phyloP scores from a whole-genome alignment of 53 echinoderm and acorn worm genomes.

The Pentamera pediparva region DNA sequence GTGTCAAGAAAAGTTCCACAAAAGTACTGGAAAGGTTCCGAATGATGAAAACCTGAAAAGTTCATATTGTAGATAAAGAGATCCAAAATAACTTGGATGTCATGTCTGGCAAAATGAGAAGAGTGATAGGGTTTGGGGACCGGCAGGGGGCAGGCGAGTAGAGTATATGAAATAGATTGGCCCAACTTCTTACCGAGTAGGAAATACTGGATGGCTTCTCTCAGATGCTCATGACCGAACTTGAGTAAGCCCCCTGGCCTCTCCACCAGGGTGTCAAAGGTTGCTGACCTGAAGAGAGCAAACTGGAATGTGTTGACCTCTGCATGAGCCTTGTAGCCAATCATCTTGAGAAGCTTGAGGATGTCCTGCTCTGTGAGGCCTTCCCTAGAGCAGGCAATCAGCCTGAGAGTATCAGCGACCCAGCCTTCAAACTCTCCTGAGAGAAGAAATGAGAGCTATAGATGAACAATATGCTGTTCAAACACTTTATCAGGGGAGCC shows the following conservation, averaged over 20 bases:
- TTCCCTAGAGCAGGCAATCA: constrained; percentile 83
- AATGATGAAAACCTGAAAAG: too few relatives aligned
- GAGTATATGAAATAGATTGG: not conserved
- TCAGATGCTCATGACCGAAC: constrained; percentile 86
- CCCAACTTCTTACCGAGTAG: constrained; percentile 63
- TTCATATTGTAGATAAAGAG: too few relatives aligned
- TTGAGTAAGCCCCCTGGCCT: constrained; percentile 80
- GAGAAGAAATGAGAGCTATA: not conserved
- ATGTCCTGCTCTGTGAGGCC: constrained; percentile 79
- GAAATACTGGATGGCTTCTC: constrained; percentile 82
- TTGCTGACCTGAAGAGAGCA: constrained; percentile 82
- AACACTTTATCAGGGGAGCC: too few relatives aligned
- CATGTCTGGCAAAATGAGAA: too few relatives aligned
- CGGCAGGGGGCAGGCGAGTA: not conserved
- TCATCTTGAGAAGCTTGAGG: constrained; percentile 58
- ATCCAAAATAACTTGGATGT: too few relatives aligned
- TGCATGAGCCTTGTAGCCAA: constrained; percentile 71
- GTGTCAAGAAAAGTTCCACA: too few relatives aligned
- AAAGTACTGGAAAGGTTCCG: too few relatives aligned
- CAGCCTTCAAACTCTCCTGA: constrained; percentile 64
- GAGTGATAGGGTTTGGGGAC: too few relatives aligned
- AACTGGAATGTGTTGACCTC: constrained; percentile 85
- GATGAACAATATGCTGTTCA: too few relatives aligned
- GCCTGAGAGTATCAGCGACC: constrained; percentile 77
- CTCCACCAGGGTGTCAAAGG: constrained; percentile 86